A percentile compares a stretch with the other conserved stretches of the same genome.
These are phyloP conservation scores for Nasonovia ribisnigri DNA, from an alignment of 2,888 invertebrate species.

Conservation along the genomic window DNA sequence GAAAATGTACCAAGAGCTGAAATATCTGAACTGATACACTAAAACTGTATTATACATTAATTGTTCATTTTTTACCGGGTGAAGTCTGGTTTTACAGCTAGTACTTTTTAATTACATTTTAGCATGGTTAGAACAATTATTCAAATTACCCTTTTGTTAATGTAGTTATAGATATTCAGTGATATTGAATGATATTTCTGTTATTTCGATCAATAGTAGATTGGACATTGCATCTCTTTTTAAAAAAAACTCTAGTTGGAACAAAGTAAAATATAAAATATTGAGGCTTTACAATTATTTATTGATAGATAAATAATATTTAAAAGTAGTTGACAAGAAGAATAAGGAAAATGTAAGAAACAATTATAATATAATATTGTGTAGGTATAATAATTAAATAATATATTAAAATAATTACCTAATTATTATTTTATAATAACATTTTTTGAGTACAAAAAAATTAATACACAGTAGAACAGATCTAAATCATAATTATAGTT, in stretches of 20 bases:
- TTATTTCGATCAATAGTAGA: neutral
- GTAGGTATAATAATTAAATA: too few species aligned
- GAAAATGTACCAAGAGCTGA: too few species aligned
- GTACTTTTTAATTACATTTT: neutral
- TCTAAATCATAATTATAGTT: neutral
- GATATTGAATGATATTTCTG: neutral
- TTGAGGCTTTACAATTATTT: neutral
- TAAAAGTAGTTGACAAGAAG: neutral
- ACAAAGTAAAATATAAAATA: neutral
- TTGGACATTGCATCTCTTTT: neutral
- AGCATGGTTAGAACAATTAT: neutral
- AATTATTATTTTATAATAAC: neutral
- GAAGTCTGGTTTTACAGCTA: too few species aligned
- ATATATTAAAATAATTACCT: neutral
- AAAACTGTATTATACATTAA: too few species aligned
- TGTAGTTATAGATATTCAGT: neutral
- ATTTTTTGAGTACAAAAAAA: neutral
- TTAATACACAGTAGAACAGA: neutral
- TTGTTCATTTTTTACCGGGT: too few species aligned
- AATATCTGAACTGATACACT: too few species aligned
- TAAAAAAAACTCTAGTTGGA: neutral
- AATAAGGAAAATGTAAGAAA: too few species aligned
- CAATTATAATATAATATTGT: too few species aligned
- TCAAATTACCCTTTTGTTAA: neutral
- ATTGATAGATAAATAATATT: neutral